Conservation (phyloP, 2,797 vertebrate species). For the Danio jaintianensis region DNA sequence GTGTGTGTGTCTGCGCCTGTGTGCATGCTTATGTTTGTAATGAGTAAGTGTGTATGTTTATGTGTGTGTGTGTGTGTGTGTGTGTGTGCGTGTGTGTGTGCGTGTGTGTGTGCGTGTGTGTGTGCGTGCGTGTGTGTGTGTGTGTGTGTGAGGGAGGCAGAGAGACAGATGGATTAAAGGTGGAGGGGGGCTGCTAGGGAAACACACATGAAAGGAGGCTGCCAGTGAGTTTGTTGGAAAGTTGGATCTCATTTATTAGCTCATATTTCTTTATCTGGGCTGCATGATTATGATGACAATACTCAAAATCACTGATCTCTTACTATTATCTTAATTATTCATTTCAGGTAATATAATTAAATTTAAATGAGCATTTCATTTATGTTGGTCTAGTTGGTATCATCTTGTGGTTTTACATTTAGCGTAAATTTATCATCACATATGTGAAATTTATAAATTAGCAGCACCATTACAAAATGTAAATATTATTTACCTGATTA, state of each 20-base stretch:
- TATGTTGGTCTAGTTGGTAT: too few species aligned
- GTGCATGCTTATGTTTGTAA: too few species aligned
- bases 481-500: too few species aligned
- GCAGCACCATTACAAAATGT: too few species aligned
- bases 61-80: too few species aligned
- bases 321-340: not conserved
- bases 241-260: slow-evolving; percentile 68
- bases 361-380: not conserved
- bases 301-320: not conserved
- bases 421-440: too few species aligned
- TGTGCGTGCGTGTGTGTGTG: too few species aligned
- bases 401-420: too few species aligned
- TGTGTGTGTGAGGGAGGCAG: not conserved
- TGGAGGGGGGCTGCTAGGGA: slow-evolving; percentile 55
- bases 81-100: too few species aligned
- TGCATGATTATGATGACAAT: slow-evolving; percentile 13
- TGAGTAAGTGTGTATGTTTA: too few species aligned
- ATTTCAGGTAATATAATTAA: not conserved
- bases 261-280: slow-evolving; percentile 49
- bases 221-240: slow-evolving; percentile 73
- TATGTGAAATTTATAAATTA: too few species aligned
- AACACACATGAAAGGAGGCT: slow-evolving; percentile 60
- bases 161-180: slow-evolving; percentile 61
- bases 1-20: too few species aligned
- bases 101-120: not conserved